Percentiles rank a stretch among this genome's conserved stretches.
Evolutionary conservation across 2,888 invertebrate species (phyloP).

Genomic region (Troglohyphantes excavatus): DNA sequence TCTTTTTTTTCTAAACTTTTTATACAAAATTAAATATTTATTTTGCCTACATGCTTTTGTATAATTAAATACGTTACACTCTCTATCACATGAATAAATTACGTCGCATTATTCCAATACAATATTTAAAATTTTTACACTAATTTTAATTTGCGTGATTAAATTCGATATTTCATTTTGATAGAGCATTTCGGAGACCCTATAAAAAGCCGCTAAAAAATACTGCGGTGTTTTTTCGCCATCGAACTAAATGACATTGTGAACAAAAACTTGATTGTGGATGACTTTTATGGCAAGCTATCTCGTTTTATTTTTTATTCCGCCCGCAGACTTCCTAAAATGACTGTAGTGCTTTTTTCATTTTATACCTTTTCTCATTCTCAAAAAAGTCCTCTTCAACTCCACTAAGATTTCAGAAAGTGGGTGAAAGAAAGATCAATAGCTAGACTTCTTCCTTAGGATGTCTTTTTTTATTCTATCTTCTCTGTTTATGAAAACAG

Average conservation of each 20-base stretch:
- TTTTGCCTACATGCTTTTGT: too few relatives aligned
- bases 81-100: too few relatives aligned
- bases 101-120: too few relatives aligned
- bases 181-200: not conserved
- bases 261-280: conserved; percentile 51
- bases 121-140: too few relatives aligned
- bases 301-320: conserved; percentile 49
- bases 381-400: conserved; percentile 29
- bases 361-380: conserved; percentile 47
- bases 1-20: too few relatives aligned
- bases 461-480: conserved; percentile 16
- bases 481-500: conserved; percentile 21
- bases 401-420: conserved; percentile 14
- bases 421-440: conserved; percentile 48
- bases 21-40: too few relatives aligned
- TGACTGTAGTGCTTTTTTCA: conserved; percentile 38
- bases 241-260: not conserved
- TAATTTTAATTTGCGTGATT: not conserved
- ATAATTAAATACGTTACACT: too few relatives aligned
- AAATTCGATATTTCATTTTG: not conserved
- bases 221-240: not conserved
- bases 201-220: not conserved
- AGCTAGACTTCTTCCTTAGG: conserved; percentile 36
- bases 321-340: conserved; percentile 40
- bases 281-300: conserved; percentile 13